Conservation (phyloP, 2,797 vertebrate genomes). For the Sebastes steindachneri region DNA sequence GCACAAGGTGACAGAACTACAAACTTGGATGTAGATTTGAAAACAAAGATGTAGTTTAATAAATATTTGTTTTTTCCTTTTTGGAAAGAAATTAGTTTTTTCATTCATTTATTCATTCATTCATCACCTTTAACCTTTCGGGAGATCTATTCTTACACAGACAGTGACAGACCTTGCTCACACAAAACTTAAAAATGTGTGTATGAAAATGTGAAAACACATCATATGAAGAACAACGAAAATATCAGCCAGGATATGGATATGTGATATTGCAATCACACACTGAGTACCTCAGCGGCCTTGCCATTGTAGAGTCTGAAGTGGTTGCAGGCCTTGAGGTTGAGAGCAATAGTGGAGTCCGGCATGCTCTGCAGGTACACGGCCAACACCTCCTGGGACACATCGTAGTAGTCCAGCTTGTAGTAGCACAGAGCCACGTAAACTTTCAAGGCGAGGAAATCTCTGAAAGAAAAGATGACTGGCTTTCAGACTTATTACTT, state of each 20-base stretch:
- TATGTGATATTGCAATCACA: neutral
- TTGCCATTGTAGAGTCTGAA: slow-evolving; percentile 97
- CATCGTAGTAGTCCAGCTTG: slow-evolving; percentile 97
- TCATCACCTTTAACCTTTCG: neutral
- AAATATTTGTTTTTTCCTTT: too few species aligned
- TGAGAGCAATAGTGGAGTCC: slow-evolving; percentile 96
- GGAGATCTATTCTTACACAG: neutral
- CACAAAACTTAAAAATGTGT: neutral
- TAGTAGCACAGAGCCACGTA: slow-evolving; percentile 99
- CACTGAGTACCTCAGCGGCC: slow-evolving; percentile 90
- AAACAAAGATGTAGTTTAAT: neutral
- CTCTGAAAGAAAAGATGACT: slow-evolving; percentile 77
- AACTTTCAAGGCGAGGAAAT: slow-evolving; percentile 95
- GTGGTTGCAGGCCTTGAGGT: slow-evolving; percentile 98
- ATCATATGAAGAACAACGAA: neutral
- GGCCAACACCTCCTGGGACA: slow-evolving; percentile 96
- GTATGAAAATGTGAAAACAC: neutral
- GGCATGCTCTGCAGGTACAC: slow-evolving; percentile 96
- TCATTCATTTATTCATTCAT: neutral
- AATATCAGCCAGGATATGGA: neutral
- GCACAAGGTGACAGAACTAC: neutral
- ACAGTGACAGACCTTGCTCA: neutral
- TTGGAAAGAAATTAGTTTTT: neutral
- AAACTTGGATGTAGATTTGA: neutral
- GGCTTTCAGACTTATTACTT: neutral